These are phyloP conservation scores for Tarsius wallacei DNA, from an alignment of 2,797 vertebrate genomes.

Conservation along the genomic window DNA sequence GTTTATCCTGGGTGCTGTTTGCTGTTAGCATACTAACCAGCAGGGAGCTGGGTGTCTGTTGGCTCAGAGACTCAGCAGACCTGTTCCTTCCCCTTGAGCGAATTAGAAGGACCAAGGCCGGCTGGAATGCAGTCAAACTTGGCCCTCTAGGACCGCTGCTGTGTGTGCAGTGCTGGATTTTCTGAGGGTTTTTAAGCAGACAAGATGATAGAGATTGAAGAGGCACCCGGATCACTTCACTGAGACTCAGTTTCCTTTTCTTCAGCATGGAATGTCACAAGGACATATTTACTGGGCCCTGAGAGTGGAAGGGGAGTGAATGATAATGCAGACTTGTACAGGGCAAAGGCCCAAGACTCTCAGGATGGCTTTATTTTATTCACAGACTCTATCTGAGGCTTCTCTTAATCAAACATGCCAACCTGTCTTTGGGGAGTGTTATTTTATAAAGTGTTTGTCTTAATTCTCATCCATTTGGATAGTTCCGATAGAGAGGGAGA, in stretches of 20 bases:
- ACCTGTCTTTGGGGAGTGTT: conserved; percentile 16
- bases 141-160: not conserved
- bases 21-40: not conserved
- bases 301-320: not conserved
- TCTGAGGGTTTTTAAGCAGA: conserved; percentile 38
- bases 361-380: conserved; percentile 38
- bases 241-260: conserved; percentile 78
- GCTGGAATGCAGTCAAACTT: not conserved
- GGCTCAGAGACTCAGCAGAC: not conserved
- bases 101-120: not conserved
- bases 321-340: fast-evolving
- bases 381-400: conserved; percentile 23
- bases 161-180: conserved; percentile 14
- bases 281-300: not conserved
- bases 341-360: not conserved
- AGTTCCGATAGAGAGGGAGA: not conserved
- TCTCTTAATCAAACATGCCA: conserved; percentile 68
- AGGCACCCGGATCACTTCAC: not conserved
- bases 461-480: conserved; percentile 50
- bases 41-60: not conserved
- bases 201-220: not conserved
- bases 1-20: not conserved
- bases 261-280: conserved; percentile 14
- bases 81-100: fast-evolving
- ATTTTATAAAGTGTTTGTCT: conserved; percentile 65